These are phyloP conservation scores for Protosalanx chinensis DNA, from an alignment of 2,797 vertebrate species.

Conservation along the genomic window DNA sequence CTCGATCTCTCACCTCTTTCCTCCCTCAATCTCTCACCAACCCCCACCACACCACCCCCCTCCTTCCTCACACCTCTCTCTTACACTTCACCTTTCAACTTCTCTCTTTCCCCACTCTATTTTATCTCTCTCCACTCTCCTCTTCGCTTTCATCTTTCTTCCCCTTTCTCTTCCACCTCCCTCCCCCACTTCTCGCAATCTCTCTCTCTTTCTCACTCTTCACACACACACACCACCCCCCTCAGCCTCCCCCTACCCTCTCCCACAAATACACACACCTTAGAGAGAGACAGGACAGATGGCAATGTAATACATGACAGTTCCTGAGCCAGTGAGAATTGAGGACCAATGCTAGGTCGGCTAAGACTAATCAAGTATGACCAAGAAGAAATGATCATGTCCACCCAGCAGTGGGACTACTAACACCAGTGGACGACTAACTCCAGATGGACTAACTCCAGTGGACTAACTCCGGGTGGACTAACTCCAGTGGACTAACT, in stretches of 20 bases:
- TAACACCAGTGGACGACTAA: too few relatives aligned
- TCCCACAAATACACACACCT: background rate
- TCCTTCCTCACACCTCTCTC: background rate
- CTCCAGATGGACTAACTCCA: too few relatives aligned
- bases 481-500: too few relatives aligned
- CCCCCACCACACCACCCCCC: background rate
- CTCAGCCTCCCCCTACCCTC: too few relatives aligned
- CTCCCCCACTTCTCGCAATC: background rate
- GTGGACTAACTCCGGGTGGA: too few relatives aligned
- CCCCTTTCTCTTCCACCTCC: background rate
- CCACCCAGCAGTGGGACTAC: too few relatives aligned
- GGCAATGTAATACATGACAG: background rate
- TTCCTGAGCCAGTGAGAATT: background rate
- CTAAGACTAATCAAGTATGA: slow-evolving; percentile 1
- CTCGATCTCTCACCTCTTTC: too few relatives aligned
- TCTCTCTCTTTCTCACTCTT: background rate
- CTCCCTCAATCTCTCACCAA: background rate
- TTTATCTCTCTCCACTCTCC: too few relatives aligned
- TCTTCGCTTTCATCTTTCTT: background rate
- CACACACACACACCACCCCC: background rate
- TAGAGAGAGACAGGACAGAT: background rate
- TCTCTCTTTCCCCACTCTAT: too few relatives aligned
- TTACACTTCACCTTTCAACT: too few relatives aligned
- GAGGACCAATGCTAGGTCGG: background rate
- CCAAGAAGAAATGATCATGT: too few relatives aligned